Evolutionary conservation across 2,888 invertebrate genomes (phyloP), one percentile per base, ranked within the genome.

Genomic region (Lochmaea capreae): DNA sequence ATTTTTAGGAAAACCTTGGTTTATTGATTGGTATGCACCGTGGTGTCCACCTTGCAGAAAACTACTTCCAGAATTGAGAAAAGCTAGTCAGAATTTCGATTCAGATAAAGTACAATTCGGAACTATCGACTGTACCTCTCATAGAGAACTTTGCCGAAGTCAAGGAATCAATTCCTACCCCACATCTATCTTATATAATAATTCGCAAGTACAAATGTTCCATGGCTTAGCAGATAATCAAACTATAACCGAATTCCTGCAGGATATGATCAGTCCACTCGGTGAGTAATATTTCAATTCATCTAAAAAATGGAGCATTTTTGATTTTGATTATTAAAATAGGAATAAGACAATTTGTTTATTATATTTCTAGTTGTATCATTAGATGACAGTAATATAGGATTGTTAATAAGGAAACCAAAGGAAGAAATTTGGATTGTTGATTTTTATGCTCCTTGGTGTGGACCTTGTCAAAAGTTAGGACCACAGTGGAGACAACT

Each of bases 21-120:
- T 94, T 79, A 88, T 94, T 39, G 93, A 94, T 83, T 94, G 93
- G 89, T 93, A 92, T 85, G 92, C 93, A 0, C 93, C 94, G 81
- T 93, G 93, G 93, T 94, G 94, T 85, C 93, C 94, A 6, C 94
- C 94, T 0, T 94, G 94, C 82, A 89, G 92, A 86, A 88, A 89
- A 73, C 87, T 94, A 77, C 87, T 94, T 72, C 92, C 93, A 14
- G 92, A 93, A 87, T 87, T 93, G 74, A 88, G 93, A 11, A 91
- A 91, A 84, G 91, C 92, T 16, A 91, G 93, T 69, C 84, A 88
- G 59, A 84, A 87, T 77, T 89, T 89, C 76, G 84, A 90, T 86
- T 80, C 87, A 62, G 83, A 88, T 4, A 84, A 87, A 22, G 86
- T 89, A 18, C 86, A 88, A 78, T 89, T 93, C 86, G 93, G 93